A percentile compares a stretch with the other conserved stretches of the same genome.
phyloP scores from a whole-genome alignment of 2,113 vertebrate species.

The Oncorhynchus tshawytscha region DNA sequence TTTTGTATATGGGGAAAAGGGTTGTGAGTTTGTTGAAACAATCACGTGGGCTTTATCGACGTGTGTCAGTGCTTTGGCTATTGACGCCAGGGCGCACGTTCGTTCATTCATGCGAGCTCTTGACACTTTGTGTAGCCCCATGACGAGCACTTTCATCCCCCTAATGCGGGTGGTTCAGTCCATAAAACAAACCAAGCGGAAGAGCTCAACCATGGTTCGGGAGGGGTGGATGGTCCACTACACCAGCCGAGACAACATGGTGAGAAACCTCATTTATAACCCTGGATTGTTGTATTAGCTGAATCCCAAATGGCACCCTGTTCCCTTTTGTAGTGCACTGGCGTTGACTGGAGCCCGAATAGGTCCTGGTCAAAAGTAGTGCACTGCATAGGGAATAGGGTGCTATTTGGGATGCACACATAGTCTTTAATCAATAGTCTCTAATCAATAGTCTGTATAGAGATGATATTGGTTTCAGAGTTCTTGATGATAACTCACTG shows the following conservation, averaged over 20 bases:
- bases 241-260: conserved; percentile 85
- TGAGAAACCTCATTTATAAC: conserved; percentile 54
- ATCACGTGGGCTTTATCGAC: not conserved
- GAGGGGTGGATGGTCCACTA: conserved; percentile 93
- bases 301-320: too few relatives aligned
- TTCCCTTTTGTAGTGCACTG: too few relatives aligned
- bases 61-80: not conserved
- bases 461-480: too few relatives aligned
- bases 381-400: too few relatives aligned
- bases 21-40: not conserved
- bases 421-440: too few relatives aligned
- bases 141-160: conserved; percentile 89
- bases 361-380: too few relatives aligned
- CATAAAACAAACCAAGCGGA: conserved; percentile 87
- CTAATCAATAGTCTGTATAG: too few relatives aligned
- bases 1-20: not conserved
- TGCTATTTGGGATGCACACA: too few relatives aligned
- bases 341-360: too few relatives aligned
- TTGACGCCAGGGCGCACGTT: not conserved
- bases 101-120: not conserved
- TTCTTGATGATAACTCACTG: not conserved
- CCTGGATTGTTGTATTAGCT: not conserved
- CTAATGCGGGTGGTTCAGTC: conserved; percentile 90
- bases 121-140: conserved; percentile 72
- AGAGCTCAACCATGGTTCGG: conserved; percentile 88